Evolutionary conservation across 1,140 invertebrate genomes (phyloP), one percentile per base, ranked within the genome.

Genomic region (Bactericera cockerelli): DNA sequence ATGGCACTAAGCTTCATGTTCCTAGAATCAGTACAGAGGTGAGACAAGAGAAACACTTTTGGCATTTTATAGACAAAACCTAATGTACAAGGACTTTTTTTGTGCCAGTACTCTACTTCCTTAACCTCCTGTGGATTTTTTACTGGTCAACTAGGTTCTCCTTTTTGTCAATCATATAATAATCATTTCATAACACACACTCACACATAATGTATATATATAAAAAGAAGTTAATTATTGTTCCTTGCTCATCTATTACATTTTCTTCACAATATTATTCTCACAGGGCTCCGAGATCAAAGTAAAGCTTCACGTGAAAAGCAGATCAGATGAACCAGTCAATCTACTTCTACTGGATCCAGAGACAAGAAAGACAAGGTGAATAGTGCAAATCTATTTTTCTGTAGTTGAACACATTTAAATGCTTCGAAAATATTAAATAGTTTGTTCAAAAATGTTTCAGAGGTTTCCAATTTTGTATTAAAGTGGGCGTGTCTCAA

Each of bases 281-380:
- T 36, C 33, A 36, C 33, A 36, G 33, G 16, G 10, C 10, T 36
- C 33, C 16, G 33, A 36, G 16, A 49, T 10, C 19, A 49, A 49
- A 49, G 19, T 49, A 6, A 49, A 49, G n/a, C 42, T 49, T 6
- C 42, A 49, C n/a, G 42, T 49, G 42, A 49, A 49, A 16, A 49
- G 42, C 19, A 19, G n/a, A 10, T 16, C n/a, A 6, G 42, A 49
- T 6, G 42, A 49, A 49, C 42, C 42, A 10, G 22, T 49, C 42
- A 49, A 49, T 49, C 4, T 49, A 6, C 42, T 49, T 8, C 22
- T 49, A 16, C 4, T 49, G 8, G 42, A 49, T n/a, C 6, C 22
- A 10, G n/a, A 49, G n/a, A 6, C 22, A 49, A 49, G n/a, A 49
- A 19, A 49, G n/a, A 49, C 4, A 49, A 49, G 22, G 42, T 49